Base-by-base conservation (phyloP, 2,113 vertebrate genomes). In the Acrocephalus arundinaceus region DNA sequence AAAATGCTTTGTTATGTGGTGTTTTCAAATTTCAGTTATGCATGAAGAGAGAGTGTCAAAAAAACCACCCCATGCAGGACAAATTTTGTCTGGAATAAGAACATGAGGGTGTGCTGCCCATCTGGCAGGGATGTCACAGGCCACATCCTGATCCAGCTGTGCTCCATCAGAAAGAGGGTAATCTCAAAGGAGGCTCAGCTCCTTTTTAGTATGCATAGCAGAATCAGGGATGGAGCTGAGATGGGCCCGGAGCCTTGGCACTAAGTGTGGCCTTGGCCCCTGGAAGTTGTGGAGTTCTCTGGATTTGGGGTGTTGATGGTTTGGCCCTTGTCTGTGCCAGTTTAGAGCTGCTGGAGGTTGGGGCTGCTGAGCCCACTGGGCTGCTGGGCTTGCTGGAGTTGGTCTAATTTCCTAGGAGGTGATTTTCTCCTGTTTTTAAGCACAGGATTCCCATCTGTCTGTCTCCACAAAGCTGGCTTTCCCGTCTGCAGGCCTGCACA, bases 381-480 rank as follows among this genome's bases (percentile, higher is more conserved):
- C 82, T 81, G 54, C 67, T 62, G 75, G 71, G 14, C 61, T 16
- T 11, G 84, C 11, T 43, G 54, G 78, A 66, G 61, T 75, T 41
- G 79, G 22, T 90, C 91, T 84, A 2, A 63, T 89, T 89, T 78
- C 82, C 75, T 59, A 21, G 2, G 37, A 81, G 91, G 74, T 85
- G 85, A 63, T 89, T 92, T 76, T 59, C 89, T 89, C 43, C 74
- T 2, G 49, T 65, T 73, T 87, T 54, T 66, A 82, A 88, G 90
- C 86, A 2, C 59, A 87, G 90, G 92, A 85, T 95, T 65, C 95
- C 96, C 95, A 91, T 95, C 94, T 95, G 91, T 85, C 91, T 70
- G 81, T 79, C 85, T 91, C 51, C 6, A 75, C 86, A 89, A 93
- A 95, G 85, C 95, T 83, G 89, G 72, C 90, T 93, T 94, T 96